Evolutionary conservation across 2,888 invertebrate species (phyloP).

Genomic region (Dermolepida albohirtum): DNA sequence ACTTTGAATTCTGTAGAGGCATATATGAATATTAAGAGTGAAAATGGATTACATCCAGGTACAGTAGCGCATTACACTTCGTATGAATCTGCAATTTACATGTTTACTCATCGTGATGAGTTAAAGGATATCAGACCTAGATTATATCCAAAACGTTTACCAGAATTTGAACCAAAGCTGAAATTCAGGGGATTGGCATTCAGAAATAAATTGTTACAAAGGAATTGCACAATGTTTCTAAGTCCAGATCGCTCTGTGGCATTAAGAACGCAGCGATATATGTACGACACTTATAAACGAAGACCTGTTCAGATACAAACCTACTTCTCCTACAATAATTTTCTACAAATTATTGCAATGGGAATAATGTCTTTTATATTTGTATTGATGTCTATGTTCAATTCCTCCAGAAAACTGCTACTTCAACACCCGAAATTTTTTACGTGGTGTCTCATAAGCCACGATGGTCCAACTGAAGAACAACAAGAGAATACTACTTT

Average conservation of each 20-base stretch:
- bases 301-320: constrained; percentile 84
- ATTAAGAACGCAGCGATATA: constrained; percentile 81
- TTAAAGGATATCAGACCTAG: constrained; percentile 73
- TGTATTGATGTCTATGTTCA: constrained; percentile 70
- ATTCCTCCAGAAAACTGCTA: constrained; percentile 65
- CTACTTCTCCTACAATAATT: constrained; percentile 69
- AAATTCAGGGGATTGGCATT: constrained; percentile 33
- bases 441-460: constrained; percentile 76
- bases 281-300: constrained; percentile 74
- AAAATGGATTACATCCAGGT: constrained; percentile 60
- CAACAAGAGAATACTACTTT: constrained; percentile 74
- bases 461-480: constrained; percentile 74
- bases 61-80: constrained; percentile 83
- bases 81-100: constrained; percentile 87
- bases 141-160: constrained; percentile 74
- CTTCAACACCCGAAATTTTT: constrained; percentile 67
- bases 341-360: constrained; percentile 67
- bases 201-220: constrained; percentile 45
- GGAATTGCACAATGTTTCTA: constrained; percentile 75
- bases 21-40: constrained; percentile 68
- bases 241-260: constrained; percentile 87
- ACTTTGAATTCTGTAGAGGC: constrained; percentile 81
- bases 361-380: constrained; percentile 73
- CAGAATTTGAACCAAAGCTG: constrained; percentile 69
- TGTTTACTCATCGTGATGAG: constrained; percentile 74